Conservation (phyloP, 2,797 vertebrate species). For the Heteromormyrus szaboi region DNA sequence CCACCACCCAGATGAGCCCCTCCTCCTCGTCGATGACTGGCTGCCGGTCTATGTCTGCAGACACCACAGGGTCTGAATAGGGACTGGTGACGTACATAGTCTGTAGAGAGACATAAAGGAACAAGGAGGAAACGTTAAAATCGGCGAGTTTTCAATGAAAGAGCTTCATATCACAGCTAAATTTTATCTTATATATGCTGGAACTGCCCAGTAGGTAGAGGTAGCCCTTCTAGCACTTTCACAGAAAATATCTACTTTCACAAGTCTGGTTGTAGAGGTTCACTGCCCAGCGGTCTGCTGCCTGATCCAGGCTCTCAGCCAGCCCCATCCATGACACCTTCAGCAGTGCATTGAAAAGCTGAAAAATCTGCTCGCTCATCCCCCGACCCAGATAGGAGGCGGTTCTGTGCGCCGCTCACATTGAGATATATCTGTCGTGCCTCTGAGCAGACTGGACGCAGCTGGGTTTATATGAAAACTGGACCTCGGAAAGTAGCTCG, state of each 20-base stretch:
- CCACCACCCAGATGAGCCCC: slow-evolving; percentile 96
- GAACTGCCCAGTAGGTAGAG: background rate
- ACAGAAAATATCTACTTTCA: background rate
- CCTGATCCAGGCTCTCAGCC: background rate
- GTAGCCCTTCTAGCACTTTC: background rate
- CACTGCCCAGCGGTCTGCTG: background rate
- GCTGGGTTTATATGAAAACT: background rate
- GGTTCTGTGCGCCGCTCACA: background rate
- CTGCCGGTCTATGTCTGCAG: slow-evolving; percentile 89
- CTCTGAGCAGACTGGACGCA: background rate
- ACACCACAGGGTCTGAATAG: slow-evolving; percentile 90
- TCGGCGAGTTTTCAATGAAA: background rate
- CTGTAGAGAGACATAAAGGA: slow-evolving; percentile 48
- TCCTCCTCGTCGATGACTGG: slow-evolving; percentile 96
- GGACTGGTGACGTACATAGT: slow-evolving; percentile 94
- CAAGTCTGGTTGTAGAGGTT: background rate
- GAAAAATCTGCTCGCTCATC: background rate
- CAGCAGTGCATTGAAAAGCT: background rate
- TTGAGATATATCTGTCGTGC: background rate
- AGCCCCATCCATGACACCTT: background rate
- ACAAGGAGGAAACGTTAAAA: background rate
- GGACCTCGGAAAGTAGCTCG: background rate
- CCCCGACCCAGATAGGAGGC: background rate
- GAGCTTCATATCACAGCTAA: background rate
- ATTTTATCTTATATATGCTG: background rate